phyloP scores from a whole-genome alignment of 1,140 invertebrate species.

The Ridgeia piscesae region DNA sequence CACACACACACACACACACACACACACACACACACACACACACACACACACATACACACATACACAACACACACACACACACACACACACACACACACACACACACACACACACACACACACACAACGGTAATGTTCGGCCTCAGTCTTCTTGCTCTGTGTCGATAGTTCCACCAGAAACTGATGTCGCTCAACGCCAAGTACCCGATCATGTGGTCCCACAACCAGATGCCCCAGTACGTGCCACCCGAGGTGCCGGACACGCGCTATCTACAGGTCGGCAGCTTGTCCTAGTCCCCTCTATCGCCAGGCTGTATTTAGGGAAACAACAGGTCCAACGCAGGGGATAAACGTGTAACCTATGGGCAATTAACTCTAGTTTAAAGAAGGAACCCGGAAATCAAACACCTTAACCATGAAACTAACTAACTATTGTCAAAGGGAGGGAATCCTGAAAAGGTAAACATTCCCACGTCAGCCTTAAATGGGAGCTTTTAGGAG shows the following conservation, averaged over 20 bases:
- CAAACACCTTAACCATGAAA: too few species aligned
- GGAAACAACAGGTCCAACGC: too few species aligned
- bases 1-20: too few species aligned
- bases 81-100: neutral
- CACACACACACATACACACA: too few species aligned
- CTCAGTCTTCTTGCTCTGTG: neutral
- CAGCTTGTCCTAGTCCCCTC: too few species aligned
- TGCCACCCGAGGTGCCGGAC: neutral
- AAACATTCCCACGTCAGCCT: neutral
- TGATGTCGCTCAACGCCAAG: slow-evolving; percentile 37
- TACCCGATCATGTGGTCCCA: slow-evolving; percentile 17
- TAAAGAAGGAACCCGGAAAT: neutral
- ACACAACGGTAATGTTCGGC: too few species aligned
- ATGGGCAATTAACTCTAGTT: neutral
- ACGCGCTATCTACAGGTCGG: neutral
- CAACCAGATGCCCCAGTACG: neutral
- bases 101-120: neutral
- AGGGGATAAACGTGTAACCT: too few species aligned
- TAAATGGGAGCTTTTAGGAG: neutral
- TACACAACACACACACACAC: too few species aligned
- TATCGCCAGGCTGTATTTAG: too few species aligned
- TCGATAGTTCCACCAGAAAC: slow-evolving; percentile 35
- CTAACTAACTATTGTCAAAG: too few species aligned
- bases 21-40: too few species aligned
- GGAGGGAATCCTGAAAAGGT: neutral